Evolutionary conservation across 2,888 invertebrate species (phyloP).

Genomic region (Limnephilus marmoratus): DNA sequence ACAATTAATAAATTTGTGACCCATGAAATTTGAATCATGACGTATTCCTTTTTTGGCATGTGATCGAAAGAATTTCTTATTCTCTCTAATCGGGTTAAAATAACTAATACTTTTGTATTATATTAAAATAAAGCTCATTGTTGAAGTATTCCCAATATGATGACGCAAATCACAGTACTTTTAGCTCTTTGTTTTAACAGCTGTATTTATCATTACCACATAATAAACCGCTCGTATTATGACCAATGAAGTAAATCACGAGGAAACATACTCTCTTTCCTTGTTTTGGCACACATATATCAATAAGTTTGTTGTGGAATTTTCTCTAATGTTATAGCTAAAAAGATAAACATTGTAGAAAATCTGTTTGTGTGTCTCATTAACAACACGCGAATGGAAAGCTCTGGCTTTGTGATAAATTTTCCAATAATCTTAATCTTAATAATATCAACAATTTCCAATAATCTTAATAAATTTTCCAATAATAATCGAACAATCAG

Average conservation of each 20-base stretch:
- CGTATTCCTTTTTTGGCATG: not conserved
- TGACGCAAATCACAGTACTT: not conserved
- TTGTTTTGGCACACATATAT: not conserved
- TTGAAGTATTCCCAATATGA: not conserved
- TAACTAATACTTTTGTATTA: not conserved
- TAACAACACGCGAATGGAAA: not conserved
- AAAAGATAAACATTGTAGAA: not conserved
- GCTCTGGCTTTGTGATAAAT: not conserved
- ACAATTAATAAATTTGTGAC: too few relatives aligned
- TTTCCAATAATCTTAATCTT: not conserved
- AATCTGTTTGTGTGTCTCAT: not conserved
- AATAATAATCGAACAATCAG: not conserved
- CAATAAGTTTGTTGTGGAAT: not conserved
- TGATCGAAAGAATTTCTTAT: not conserved
- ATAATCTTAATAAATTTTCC: not conserved
- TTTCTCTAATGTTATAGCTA: not conserved
- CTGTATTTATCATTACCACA: not conserved
- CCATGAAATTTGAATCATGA: not conserved
- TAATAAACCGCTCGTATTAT: not conserved
- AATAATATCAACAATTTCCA: too few relatives aligned
- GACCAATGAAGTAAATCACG: not conserved
- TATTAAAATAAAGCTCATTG: not conserved
- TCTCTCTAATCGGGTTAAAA: not conserved
- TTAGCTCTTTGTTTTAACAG: not conserved
- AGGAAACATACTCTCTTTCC: not conserved